Evolutionary conservation across 2,888 invertebrate genomes (phyloP), one percentile per base, ranked within the genome.

Genomic region (Acanthacorydalis orientalis): DNA sequence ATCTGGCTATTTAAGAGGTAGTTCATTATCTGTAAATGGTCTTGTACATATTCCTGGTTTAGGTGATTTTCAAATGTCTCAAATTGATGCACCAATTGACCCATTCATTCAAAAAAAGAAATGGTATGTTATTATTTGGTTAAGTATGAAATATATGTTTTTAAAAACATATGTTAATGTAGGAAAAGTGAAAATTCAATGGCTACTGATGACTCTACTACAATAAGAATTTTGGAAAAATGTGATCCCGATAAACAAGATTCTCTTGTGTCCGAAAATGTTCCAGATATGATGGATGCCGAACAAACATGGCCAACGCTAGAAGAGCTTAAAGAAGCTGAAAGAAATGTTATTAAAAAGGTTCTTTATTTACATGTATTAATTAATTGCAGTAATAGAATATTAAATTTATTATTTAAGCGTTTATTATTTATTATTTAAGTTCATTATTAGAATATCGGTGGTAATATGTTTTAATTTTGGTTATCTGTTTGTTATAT

Each of bases 281-380:
- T 80, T 46, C 83, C 84, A 1, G 89, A 95, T 69, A 83, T 83
- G 7, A 86, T 95, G 89, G 87, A 91, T 61, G 90, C 84, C 1
- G 96, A 96, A 62, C 96, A 96, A 67, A 95, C 93, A 1, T 95
- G 92, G 91, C 95, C 96, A 0, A 92, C 92, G 12, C 83, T 84
- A 53, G 90, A 93, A 59, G 93, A 95, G 67, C 75, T 92, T 51
- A 75, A 77, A 52, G 74, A 80, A 55, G 82, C 87, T 11, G 80
- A 78, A 58, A 64, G 69, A 49, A 74, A 75, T 56, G 68, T 67
- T 56, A 52, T 14, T 39, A 31, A 55, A 44, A 60, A 59, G 53
- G 57, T 58, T 48, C 12, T 23, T 4, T 23, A 23, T 23, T 23
- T 23, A 23, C 6, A 23, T 23, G 6, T 6, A 14, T 38, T 35